Conservation (phyloP, 1,140 invertebrate genomes). For the Globodera rostochiensis region DNA sequence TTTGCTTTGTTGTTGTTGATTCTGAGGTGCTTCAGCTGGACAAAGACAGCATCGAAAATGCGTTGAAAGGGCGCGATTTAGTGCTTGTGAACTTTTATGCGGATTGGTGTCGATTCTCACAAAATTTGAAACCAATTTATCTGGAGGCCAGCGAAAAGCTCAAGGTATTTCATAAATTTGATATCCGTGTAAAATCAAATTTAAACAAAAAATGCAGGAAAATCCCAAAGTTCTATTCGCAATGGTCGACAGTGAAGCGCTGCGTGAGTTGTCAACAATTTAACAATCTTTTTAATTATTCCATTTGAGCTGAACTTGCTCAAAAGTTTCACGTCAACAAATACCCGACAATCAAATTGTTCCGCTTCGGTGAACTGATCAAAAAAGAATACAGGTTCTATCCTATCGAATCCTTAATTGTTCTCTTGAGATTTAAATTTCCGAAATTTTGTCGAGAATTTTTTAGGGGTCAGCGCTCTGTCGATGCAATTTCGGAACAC, state of each 20-base stretch:
- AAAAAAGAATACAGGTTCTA: constrained; percentile 86
- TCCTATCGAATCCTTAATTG: constrained; percentile 1
- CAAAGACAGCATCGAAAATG: constrained; percentile 18
- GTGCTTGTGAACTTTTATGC: constrained; percentile 98
- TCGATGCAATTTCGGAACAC: constrained; percentile 83
- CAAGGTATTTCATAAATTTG: constrained; percentile 16
- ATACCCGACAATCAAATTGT: constrained; percentile 95
- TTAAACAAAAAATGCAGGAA: constrained; percentile 62
- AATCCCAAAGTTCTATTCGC: constrained; percentile 82
- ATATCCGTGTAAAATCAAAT: neutral
- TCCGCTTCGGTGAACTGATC: constrained; percentile 86
- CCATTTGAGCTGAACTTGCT: constrained; percentile 75
- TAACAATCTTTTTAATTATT: constrained; percentile 1
- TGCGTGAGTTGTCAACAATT: constrained; percentile 72
- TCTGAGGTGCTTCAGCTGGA: constrained; percentile 24
- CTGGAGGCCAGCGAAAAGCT: constrained; percentile 78
- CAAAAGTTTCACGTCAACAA: constrained; percentile 91
- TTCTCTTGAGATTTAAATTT: no score
- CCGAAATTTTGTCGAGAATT: no score
- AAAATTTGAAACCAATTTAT: constrained; percentile 76
- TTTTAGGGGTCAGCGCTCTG: constrained; percentile 71
- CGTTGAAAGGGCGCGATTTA: constrained; percentile 71
- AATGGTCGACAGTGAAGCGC: constrained; percentile 93
- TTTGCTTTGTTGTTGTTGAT: neutral
- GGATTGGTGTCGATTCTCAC: constrained; percentile 83